Evolutionary conservation across 37 sponge, comb jelly and placozoan genomes (phyloP), one percentile per base, ranked within the genome.

Genomic region (Geodia barretti): DNA sequence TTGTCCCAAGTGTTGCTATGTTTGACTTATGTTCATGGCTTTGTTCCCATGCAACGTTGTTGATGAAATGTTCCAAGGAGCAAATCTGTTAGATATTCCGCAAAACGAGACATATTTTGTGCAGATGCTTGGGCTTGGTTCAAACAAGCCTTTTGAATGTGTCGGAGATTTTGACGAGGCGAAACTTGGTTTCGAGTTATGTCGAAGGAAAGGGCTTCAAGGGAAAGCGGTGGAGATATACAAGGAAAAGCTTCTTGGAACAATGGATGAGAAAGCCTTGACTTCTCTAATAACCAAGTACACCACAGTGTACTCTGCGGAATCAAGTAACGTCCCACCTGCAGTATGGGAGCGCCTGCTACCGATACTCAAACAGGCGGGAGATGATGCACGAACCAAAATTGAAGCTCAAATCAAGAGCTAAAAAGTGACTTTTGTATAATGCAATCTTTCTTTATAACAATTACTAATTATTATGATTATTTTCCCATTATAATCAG

Each of bases 1-100:
- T 29, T 78, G 78, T 26, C 61, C 76, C 62, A 75, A 75, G 62
- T 75, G 76, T 62, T 76, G 76, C 76, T 76, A 76, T 76, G 78
- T 78, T 28, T 78, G 78, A 67, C 70, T 80, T 29, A 32, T 30
- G n/a, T 80, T 80, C 60, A 29, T 34, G 38, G 69, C 80, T 33
- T 80, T 69, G 36, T 30, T 80, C 8, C 80, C 80, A 21, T 32
- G 60, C 2, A 21, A 54, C 25, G 9, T 41, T 19, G 61, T 68
- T 24, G 31, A 80, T 41, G 32, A 2, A 0, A 80, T 69, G 69
- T 80, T 80, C 41, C 35, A 38, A 32, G 71, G 43, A 23, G 71
- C 40, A 29, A 80, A 80, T 70, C 80, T 68, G 37, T 39, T 80
- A 3, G 78, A 78, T 35, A 26, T 64, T 36, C 39, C 26, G 36